Evolutionary conservation across 1,140 invertebrate genomes (phyloP).

Genomic region (Pollicipes pollicipes): DNA sequence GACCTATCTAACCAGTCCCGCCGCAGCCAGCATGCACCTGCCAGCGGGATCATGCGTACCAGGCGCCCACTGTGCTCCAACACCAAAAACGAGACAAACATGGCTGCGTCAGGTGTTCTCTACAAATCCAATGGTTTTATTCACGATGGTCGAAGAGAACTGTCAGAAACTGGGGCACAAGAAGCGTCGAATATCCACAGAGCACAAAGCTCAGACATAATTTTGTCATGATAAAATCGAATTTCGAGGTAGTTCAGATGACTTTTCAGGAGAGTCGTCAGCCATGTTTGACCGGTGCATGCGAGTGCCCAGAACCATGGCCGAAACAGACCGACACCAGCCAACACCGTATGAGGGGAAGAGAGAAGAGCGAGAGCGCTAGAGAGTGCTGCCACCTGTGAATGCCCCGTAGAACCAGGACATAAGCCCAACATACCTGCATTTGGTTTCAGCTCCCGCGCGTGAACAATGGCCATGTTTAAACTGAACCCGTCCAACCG

Average conservation of each 20-base stretch:
- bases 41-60: not conserved
- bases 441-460: not conserved
- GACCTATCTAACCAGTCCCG: not conserved
- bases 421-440: slow-evolving; percentile 1
- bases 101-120: too few relatives aligned
- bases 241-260: not conserved
- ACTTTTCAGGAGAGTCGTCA: not conserved
- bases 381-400: not conserved
- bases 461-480: not conserved
- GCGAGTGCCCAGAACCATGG: not conserved
- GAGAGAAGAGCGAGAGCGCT: not conserved
- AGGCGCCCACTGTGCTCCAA: not conserved
- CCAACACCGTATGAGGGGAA: not conserved
- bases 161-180: too few relatives aligned
- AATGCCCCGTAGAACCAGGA: not conserved
- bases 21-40: not conserved
- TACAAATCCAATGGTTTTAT: too few relatives aligned
- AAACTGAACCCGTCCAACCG: not conserved
- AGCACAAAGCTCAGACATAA: too few relatives aligned
- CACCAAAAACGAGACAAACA: not conserved
- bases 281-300: not conserved
- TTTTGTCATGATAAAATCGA: too few relatives aligned
- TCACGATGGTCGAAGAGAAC: too few relatives aligned
- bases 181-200: too few relatives aligned
- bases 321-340: not conserved